Evolutionary conservation across 2,888 invertebrate species (phyloP), one percentile per base, ranked within the genome.

Genomic region (Antheraea yamamai): DNA sequence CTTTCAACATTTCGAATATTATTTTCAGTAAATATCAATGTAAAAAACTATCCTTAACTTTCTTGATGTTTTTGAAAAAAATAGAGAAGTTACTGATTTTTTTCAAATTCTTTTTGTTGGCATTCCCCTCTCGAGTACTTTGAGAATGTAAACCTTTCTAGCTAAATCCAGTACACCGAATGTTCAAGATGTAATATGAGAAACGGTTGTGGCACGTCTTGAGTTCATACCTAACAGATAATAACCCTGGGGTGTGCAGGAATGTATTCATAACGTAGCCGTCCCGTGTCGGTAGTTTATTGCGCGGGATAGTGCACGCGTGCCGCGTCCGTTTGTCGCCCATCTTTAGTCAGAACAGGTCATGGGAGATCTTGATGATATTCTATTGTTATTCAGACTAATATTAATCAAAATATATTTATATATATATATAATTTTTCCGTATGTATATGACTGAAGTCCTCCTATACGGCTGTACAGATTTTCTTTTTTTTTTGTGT

Each of bases 231-330:
- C 61, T 75, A 72, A 47, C 55, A 23, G 51, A 72, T 58, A 30
- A 73, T 75, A 75, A 72, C 39, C 4, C 47, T 16, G 61, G 47
- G 52, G 78, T 82, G 78, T 77, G 77, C 79, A 79, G 82, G 82
- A 82, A 82, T 81, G 81, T 80, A 79, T 80, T 76, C 78, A 76
- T 80, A 80, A 81, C 80, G 80, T 81, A 81, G 76, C 80, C 78
- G 77, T 75, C 75, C 80, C 78, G 77, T 75, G 79, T 76, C 77
- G 77, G 78, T 77, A 77, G 77, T 82, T 83, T 83, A 83, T 83
- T 79, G 79, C 80, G 61, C 74, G 77, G 78, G 78, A 79, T 80
- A 80, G 80, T 79, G 77, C 78, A 80, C 80, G 81, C 79, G 81
- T 75, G 75, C 74, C 75, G 74, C 79, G 81, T 58, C 81, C 66